Percentiles rank a stretch among this genome's conserved stretches.
Conservation (phyloP, 2,888 invertebrate species). For the Lysandra coridon region DNA sequence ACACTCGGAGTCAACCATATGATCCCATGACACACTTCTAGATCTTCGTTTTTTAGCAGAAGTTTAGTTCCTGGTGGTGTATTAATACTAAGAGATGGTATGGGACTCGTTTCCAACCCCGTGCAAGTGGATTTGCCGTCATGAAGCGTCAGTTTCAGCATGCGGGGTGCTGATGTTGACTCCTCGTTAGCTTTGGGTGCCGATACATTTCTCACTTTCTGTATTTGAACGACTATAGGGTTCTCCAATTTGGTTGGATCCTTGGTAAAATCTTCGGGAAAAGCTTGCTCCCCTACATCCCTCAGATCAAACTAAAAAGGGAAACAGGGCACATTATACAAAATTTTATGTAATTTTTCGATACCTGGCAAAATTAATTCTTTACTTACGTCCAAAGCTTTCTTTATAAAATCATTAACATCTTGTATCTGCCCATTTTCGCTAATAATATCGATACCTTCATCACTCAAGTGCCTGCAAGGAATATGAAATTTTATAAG, state of each 20-base stretch:
- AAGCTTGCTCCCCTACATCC: slow-evolving; percentile 88
- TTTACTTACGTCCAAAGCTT: slow-evolving; percentile 85
- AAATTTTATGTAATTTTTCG: background rate
- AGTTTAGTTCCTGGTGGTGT: slow-evolving; percentile 96
- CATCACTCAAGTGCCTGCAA: slow-evolving; percentile 86
- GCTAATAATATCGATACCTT: slow-evolving; percentile 84
- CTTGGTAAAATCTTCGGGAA: slow-evolving; percentile 85
- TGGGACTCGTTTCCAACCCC: slow-evolving; percentile 88
- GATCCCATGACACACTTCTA: slow-evolving; percentile 85
- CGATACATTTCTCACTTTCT: slow-evolving; percentile 92
- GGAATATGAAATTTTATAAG: slow-evolving; percentile 47
- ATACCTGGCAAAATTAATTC: slow-evolving; percentile 12
- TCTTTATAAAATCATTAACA: slow-evolving; percentile 81
- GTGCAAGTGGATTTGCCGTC: slow-evolving; percentile 91
- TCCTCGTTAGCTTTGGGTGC: slow-evolving; percentile 96
- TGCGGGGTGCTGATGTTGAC: slow-evolving; percentile 88
- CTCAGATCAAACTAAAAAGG: slow-evolving; percentile 86
- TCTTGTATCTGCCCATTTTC: slow-evolving; percentile 84
- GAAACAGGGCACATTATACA: slow-evolving; percentile 21
- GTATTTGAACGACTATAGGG: slow-evolving; percentile 91
- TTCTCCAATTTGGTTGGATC: slow-evolving; percentile 75
- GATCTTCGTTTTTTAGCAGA: slow-evolving; percentile 65
- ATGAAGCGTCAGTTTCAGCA: slow-evolving; percentile 90
- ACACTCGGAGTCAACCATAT: slow-evolving; percentile 85
- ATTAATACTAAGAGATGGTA: slow-evolving; percentile 86